A percentile compares a stretch with the other conserved stretches of the same genome.
These are phyloP conservation scores for Drosophila ercepeae DNA, from an alignment of 1,140 invertebrate genomes.

Conservation along the genomic window DNA sequence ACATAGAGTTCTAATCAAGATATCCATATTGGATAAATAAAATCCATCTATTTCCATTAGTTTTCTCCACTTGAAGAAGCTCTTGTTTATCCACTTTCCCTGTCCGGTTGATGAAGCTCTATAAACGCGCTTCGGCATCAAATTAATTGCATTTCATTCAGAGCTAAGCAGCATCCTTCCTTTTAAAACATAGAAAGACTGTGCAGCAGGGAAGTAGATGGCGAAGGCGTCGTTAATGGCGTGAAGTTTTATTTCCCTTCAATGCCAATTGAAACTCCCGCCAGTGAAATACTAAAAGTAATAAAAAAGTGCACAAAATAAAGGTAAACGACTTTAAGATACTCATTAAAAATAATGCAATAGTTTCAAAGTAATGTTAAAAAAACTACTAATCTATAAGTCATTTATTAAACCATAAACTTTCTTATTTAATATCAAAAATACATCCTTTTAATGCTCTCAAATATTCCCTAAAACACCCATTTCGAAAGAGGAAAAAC, in stretches of 20 bases:
- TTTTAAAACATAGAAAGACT: background rate
- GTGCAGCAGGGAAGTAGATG: background rate
- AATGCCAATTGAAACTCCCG: slow-evolving; percentile 36
- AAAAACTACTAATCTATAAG: no score
- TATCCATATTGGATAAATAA: background rate
- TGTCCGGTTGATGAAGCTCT: slow-evolving; percentile 30
- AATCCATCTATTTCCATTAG: background rate
- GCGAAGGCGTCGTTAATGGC: slow-evolving; percentile 42
- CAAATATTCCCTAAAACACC: background rate
- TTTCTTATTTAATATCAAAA: no score
- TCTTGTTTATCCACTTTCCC: slow-evolving; percentile 6
- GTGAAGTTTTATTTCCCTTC: slow-evolving; percentile 78
- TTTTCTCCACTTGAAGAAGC: background rate
- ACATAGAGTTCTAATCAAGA: no score
- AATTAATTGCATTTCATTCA: slow-evolving; percentile 81
- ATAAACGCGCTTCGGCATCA: slow-evolving; percentile 68
- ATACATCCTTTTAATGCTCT: no score
- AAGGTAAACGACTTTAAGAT: background rate
- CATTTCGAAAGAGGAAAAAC: no score
- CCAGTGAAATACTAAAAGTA: slow-evolving; percentile 36
- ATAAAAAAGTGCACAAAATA: slow-evolving; percentile 2
- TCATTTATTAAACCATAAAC: no score
- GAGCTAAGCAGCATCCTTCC: slow-evolving; percentile 61
- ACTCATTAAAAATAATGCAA: background rate
- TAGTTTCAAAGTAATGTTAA: background rate